Percentiles rank a stretch among this genome's conserved stretches.
Evolutionary conservation across 2,888 invertebrate genomes (phyloP).

Genomic region (Cataglyphis rosenhaueri): DNA sequence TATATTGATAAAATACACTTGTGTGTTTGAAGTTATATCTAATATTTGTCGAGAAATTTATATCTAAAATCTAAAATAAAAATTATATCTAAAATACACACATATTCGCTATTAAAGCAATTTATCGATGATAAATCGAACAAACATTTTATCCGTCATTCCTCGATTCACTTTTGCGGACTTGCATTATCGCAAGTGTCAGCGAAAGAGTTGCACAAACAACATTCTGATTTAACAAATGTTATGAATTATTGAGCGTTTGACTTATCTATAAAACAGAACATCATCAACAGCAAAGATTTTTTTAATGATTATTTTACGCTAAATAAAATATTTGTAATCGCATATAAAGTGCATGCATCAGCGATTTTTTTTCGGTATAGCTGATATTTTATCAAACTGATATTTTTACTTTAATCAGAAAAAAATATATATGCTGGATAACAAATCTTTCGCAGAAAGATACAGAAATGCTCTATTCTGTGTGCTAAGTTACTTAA

Average conservation of each 20-base stretch:
- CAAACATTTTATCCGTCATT: slow-evolving; percentile 34
- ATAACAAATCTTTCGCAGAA: background rate
- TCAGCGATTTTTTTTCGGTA: slow-evolving; percentile 40
- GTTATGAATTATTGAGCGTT: slow-evolving; percentile 64
- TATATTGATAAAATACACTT: slow-evolving; percentile 59
- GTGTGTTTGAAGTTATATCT: slow-evolving; percentile 35
- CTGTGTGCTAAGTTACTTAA: background rate
- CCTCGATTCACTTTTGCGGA: slow-evolving; percentile 28
- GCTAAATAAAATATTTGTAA: slow-evolving; percentile 40
- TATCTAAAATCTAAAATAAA: slow-evolving; percentile 9
- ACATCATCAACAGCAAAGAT: slow-evolving; percentile 63
- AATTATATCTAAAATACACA: background rate
- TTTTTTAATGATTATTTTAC: slow-evolving; percentile 45
- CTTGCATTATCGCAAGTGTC: slow-evolving; percentile 63
- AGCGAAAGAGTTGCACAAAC: slow-evolving; percentile 70
- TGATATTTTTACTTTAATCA: slow-evolving; percentile 27
- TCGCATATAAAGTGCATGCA: slow-evolving; percentile 20
- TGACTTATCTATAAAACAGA: slow-evolving; percentile 59
- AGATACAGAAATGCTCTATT: background rate
- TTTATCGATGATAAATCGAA: slow-evolving; percentile 56
- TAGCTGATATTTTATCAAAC: slow-evolving; percentile 1
- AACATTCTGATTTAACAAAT: slow-evolving; percentile 61
- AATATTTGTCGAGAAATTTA: slow-evolving; percentile 49
- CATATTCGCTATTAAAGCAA: slow-evolving; percentile 22
- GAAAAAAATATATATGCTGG: background rate